These are phyloP conservation scores for Spinibarbus caldwelli DNA, from an alignment of 2,797 vertebrate genomes.

Conservation along the genomic window DNA sequence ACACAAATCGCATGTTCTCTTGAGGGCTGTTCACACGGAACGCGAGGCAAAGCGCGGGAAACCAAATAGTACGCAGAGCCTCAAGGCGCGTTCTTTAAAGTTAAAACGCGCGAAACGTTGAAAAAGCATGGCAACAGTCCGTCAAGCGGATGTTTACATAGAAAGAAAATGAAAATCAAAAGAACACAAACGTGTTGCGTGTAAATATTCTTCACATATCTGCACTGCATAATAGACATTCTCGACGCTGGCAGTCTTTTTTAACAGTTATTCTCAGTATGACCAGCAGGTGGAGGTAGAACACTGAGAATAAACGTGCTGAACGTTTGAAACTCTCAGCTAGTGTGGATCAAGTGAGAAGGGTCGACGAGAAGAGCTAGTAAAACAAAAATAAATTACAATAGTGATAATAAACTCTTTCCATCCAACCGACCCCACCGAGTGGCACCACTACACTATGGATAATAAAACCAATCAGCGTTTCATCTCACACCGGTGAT, in stretches of 20 bases:
- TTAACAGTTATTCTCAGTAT: neutral
- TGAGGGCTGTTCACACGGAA: neutral
- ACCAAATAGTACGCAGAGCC: too few relatives aligned
- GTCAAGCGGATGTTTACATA: neutral
- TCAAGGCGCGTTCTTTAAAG: too few relatives aligned
- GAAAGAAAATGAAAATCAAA: neutral
- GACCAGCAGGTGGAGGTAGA: conserved; percentile 54
- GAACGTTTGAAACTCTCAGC: neutral
- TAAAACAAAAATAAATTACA: conserved; percentile 45
- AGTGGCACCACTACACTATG: neutral
- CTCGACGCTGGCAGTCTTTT: neutral
- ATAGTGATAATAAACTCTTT: conserved; percentile 21
- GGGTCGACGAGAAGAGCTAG: conserved; percentile 18
- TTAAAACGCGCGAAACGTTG: neutral
- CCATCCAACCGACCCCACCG: neutral
- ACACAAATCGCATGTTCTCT: neutral
- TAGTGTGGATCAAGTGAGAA: neutral
- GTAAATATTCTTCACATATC: neutral
- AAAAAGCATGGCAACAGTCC: neutral
- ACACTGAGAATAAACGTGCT: conserved; percentile 26
- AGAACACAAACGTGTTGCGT: neutral
- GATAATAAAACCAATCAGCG: conserved; percentile 36
- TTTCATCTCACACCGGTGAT: conserved; percentile 28
- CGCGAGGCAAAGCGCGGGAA: neutral
- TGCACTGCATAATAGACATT: neutral